Evolutionary conservation across 1,140 invertebrate species (phyloP).

Genomic region (Pantala flavescens): DNA sequence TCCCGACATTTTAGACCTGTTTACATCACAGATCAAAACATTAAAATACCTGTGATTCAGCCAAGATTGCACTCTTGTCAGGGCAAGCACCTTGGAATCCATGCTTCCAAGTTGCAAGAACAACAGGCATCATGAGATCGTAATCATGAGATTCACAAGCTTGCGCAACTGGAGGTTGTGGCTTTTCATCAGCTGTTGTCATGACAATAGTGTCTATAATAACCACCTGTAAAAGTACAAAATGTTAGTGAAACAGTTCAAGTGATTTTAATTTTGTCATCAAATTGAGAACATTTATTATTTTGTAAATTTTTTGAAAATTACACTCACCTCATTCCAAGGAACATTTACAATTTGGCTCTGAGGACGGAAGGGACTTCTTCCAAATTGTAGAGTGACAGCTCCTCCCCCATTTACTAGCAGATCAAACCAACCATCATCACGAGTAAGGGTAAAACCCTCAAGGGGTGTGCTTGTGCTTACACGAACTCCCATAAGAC

Average conservation of each 20-base stretch:
- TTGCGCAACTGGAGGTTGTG: conserved; percentile 41
- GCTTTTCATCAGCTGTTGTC: conserved; percentile 70
- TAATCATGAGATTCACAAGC: conserved; percentile 85
- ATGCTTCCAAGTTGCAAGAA: conserved; percentile 91
- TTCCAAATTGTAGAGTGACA: conserved; percentile 85
- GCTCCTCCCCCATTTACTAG: conserved; percentile 95
- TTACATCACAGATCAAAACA: too few relatives aligned
- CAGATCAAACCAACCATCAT: conserved; percentile 91
- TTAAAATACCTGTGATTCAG: conserved; percentile 71
- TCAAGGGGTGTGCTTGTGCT: conserved; percentile 79
- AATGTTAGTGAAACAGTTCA: neutral
- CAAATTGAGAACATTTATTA: too few relatives aligned
- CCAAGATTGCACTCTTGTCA: conserved; percentile 80
- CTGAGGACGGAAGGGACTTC: conserved; percentile 81
- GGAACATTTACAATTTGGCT: conserved; percentile 88
- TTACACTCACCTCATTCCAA: conserved; percentile 80
- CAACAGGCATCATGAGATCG: conserved; percentile 86
- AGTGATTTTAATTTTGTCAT: too few relatives aligned
- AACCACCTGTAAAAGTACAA: conserved; percentile 49
- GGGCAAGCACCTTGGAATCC: conserved; percentile 92
- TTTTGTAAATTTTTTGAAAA: conserved; percentile 19
- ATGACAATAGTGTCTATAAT: conserved; percentile 80
- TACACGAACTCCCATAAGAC: conserved; percentile 87
- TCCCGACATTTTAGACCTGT: too few relatives aligned
- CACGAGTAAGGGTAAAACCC: conserved; percentile 86